These are phyloP conservation scores for Scartelaos histophorus DNA, from an alignment of 2,113 vertebrate species.

Conservation along the genomic window DNA sequence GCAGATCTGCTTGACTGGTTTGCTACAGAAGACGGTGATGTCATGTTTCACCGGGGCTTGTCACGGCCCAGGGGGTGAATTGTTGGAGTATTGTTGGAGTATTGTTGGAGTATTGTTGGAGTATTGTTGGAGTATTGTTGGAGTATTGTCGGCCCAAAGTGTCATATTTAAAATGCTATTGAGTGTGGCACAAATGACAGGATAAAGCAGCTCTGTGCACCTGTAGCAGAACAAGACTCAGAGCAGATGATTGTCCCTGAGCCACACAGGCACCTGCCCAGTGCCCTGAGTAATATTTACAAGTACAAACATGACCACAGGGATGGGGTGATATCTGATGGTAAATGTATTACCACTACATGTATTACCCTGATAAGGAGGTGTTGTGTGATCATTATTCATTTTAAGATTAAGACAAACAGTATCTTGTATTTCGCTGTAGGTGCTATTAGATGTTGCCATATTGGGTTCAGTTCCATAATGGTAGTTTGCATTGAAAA, in stretches of 20 bases:
- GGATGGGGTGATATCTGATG: no score
- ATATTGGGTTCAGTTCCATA: no score
- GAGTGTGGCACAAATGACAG: conserved; percentile 54
- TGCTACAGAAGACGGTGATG: conserved; percentile 58
- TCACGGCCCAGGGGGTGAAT: conserved; percentile 56
- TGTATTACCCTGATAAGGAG: no score
- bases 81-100: conserved; percentile 58
- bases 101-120: conserved; percentile 60
- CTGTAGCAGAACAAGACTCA: conserved; percentile 36
- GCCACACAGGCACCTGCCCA: conserved; percentile 2
- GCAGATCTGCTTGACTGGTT: conserved; percentile 45
- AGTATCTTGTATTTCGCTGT: no score
- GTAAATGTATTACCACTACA: no score
- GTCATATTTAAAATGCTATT: conserved; percentile 64
- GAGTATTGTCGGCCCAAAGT: conserved; percentile 56
- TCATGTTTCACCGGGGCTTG: conserved; percentile 57
- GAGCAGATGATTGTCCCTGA: conserved; percentile 11
- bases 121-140: conserved; percentile 60
- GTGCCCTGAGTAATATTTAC: neutral
- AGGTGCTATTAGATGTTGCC: no score
- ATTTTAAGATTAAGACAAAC: no score
- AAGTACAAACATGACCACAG: no score
- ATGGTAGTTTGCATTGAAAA: no score
- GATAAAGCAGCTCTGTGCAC: conserved; percentile 56
- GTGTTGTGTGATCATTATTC: no score